Base-by-base conservation (phyloP, 2,113 vertebrate genomes). In the Chionomys nivalis region DNA sequence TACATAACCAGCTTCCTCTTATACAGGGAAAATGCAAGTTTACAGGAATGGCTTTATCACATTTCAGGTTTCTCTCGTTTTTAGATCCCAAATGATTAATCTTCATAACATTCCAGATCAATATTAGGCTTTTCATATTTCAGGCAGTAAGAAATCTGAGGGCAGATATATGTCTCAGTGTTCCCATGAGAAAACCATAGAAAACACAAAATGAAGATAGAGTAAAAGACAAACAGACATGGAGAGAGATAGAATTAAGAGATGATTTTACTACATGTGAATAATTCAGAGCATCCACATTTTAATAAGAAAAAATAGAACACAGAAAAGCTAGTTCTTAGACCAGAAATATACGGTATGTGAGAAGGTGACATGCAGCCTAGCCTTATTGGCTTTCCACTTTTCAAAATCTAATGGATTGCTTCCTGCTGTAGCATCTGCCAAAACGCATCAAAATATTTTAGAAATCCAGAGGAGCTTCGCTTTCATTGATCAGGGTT, bases 341-440 rank as follows among this genome's bases (percentile, higher is more conserved):
- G 89, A 83, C 17, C n/a, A 96, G 65, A 96, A 96, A 14, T 87
- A 85, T 52, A 47, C 81, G 24, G 42, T 39, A 95, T 97, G 16
- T 72, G 31, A 96, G 58, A 97, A 95, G 89, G 81, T 97, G 65
- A 94, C 92, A 96, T 94, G 63, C 82, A 97, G 16, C 33, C 87
- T 95, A 89, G 70, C 65, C 85, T 93, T 96, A 93, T 63, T 92
- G 87, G 61, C 68, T 97, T 97, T 89, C 79, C 55, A 96, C 93
- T 97, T 95, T 98, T 97, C 76, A 97, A 94, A 90, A 73, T 89
- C 87, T 97, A 97, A 97, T 97, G 96, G 95, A 97, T 97, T 97
- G 93, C 85, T 98, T 98, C 97, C 96, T 98, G 90, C 91, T 97
- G 78, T 85, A 91, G 73, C 97, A 63, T 81, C 96, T 98, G 94